Conservation (phyloP, 2,113 vertebrate species). For the Nannospalax galili region DNA sequence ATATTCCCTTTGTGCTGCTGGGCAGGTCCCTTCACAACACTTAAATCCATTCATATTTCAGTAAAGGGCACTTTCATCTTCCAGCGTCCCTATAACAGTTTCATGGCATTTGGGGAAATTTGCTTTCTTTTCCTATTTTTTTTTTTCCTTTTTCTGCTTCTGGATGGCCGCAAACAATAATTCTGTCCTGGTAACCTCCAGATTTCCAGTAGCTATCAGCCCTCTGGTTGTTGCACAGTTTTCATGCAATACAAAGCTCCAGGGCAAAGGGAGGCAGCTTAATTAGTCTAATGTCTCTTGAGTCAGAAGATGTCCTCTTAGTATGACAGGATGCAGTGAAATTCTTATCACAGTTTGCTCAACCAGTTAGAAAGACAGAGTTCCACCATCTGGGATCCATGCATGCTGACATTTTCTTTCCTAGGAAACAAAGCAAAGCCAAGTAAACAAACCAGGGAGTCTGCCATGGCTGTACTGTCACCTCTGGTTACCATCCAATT, state of each 20-base stretch:
- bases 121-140: background rate
- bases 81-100: background rate
- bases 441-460: background rate
- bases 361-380: background rate
- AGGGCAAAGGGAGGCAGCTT: background rate
- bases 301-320: background rate
- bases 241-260: background rate
- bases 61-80: background rate
- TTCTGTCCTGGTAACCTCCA: background rate
- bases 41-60: background rate
- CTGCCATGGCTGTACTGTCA: background rate
- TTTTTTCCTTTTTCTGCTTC: background rate
- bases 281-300: slow-evolving; percentile 23
- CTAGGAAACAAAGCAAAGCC: slow-evolving; percentile 2
- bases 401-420: background rate
- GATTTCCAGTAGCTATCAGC: background rate
- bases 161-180: background rate
- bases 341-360: background rate
- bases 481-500: background rate
- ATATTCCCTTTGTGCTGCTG: background rate
- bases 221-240: background rate
- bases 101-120: background rate
- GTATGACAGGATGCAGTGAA: background rate
- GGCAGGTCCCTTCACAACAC: background rate
- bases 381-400: rapidly evolving